Evolutionary conservation across 2,888 invertebrate genomes (phyloP).

Genomic region (Pogonocherus hispidulus): DNA sequence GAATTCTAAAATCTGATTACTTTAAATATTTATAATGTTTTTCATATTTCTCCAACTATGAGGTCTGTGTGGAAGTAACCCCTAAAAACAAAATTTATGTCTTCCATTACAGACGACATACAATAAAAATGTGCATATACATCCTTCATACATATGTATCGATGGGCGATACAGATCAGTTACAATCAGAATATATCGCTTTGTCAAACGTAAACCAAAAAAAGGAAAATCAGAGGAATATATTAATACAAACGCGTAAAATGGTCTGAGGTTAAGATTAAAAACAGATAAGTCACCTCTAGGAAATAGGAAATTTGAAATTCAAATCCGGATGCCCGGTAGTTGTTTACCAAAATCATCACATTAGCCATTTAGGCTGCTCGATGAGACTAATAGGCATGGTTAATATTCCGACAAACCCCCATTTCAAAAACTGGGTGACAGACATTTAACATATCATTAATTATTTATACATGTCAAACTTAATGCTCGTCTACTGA

Average conservation of each 20-base stretch:
- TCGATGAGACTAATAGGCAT: constrained; percentile 46
- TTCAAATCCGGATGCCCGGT: constrained; percentile 49
- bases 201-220: constrained; percentile 26
- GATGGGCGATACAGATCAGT: constrained; percentile 30
- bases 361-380: constrained; percentile 44
- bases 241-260: constrained; percentile 32
- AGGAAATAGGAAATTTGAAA: constrained; percentile 43
- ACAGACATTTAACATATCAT: constrained; percentile 56
- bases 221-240: constrained; percentile 32
- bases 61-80: too few relatives aligned
- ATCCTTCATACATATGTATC: constrained; percentile 34
- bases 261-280: constrained; percentile 29
- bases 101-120: too few relatives aligned
- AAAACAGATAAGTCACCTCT: constrained; percentile 39
- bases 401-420: constrained; percentile 49
- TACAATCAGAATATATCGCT: constrained; percentile 26
- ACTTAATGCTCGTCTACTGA: constrained; percentile 42
- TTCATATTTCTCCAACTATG: too few relatives aligned
- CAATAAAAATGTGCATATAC: background rate
- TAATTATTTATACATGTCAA: constrained; percentile 56
- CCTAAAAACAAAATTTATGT: too few relatives aligned
- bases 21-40: too few relatives aligned
- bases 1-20: too few relatives aligned
- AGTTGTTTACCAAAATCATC: constrained; percentile 51
- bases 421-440: constrained; percentile 56